These are phyloP conservation scores for Philopedon plagiatum DNA, from an alignment of 2,888 invertebrate species.

Conservation along the genomic window DNA sequence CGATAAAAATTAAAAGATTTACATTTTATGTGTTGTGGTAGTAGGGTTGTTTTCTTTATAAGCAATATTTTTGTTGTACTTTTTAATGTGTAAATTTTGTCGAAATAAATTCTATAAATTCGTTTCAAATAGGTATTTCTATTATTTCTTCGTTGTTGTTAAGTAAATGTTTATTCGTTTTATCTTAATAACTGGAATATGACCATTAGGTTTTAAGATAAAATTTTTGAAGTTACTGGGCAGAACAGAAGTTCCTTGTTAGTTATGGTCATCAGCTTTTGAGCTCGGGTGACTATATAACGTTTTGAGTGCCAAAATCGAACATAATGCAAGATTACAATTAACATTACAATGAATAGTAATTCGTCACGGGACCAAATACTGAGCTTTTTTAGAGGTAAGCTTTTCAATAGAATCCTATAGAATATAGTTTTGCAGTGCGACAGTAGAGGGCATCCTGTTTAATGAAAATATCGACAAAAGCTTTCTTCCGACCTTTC, in stretches of 20 bases:
- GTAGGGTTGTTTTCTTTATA: constrained; percentile 57
- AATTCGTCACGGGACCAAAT: not conserved
- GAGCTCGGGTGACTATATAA: too few relatives aligned
- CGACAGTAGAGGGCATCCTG: not conserved
- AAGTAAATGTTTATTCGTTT: constrained; percentile 15
- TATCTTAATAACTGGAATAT: constrained; percentile 19
- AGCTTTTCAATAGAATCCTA: not conserved
- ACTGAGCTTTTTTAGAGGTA: not conserved
- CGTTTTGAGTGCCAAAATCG: too few relatives aligned
- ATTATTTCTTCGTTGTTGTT: not conserved
- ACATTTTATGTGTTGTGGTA: constrained; percentile 56
- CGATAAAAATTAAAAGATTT: constrained; percentile 24
- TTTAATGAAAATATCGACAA: not conserved
- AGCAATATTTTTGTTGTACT: constrained; percentile 53
- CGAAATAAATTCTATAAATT: constrained; percentile 46
- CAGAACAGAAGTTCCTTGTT: not conserved
- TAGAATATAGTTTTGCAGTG: not conserved
- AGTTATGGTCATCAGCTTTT: not conserved
- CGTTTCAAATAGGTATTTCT: constrained; percentile 31
- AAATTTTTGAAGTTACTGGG: not conserved
- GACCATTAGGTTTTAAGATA: not conserved
- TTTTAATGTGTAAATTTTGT: constrained; percentile 47
- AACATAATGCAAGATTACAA: too few relatives aligned
- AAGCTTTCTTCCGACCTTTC: not conserved
- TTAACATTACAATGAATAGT: not conserved